phyloP scores from a whole-genome alignment of 2,113 vertebrate genomes.

The Tamias sibiricus region DNA sequence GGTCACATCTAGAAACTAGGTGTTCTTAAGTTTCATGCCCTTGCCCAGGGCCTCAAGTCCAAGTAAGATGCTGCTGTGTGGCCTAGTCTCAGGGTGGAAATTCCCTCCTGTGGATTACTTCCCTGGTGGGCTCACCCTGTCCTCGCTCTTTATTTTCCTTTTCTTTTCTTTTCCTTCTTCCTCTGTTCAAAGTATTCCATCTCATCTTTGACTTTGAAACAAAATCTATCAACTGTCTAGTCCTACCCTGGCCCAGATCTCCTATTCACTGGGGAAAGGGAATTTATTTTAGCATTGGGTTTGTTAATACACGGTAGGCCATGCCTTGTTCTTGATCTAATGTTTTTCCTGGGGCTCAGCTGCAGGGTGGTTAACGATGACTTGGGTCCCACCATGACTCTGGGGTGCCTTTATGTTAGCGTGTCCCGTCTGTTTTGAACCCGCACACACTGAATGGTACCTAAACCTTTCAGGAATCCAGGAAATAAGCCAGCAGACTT shows the following conservation, averaged over 20 bases:
- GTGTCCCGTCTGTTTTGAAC: not conserved
- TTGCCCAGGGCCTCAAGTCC: not conserved
- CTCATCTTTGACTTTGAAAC: slow-evolving; percentile 35
- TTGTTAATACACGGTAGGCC: not conserved
- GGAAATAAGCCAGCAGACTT: slow-evolving; percentile 21
- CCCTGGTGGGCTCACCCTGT: not conserved
- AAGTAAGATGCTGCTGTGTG: not conserved
- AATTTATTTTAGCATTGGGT: not conserved
- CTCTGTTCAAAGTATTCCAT: slow-evolving; percentile 15
- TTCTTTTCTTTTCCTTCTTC: not conserved
- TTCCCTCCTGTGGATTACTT: not conserved
- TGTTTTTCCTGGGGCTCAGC: not conserved
- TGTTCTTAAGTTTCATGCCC: not conserved
- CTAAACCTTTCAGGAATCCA: not conserved
- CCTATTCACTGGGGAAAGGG: not conserved
- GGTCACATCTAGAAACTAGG: not conserved
- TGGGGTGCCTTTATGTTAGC: not conserved
- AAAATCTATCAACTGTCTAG: not conserved
- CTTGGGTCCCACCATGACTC: not conserved
- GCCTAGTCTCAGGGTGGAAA: not conserved
- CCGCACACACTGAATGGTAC: too few species aligned
- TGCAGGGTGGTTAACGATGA: not conserved
- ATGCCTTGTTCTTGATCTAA: not conserved
- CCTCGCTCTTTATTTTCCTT: not conserved
- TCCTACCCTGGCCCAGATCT: not conserved